Evolutionary conservation across 2,113 vertebrate species (phyloP).

Genomic region (Plotosus lineatus): DNA sequence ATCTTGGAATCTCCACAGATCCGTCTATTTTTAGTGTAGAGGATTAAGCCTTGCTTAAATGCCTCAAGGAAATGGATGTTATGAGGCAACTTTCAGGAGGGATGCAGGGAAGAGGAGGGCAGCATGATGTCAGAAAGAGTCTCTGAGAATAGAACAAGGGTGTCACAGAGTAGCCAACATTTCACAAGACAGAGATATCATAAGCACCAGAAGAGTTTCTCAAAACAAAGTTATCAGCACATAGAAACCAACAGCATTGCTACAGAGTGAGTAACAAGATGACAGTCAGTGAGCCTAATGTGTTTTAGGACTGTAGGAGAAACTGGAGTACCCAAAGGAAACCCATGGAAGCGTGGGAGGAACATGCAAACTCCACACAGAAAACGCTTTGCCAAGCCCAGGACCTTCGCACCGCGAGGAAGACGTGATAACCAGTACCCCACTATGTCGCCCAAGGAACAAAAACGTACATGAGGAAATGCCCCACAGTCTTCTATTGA

Average conservation of each 20-base stretch:
- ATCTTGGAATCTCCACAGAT: constrained; percentile 11
- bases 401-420: too few relatives aligned
- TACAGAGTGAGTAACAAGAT: neutral
- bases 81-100: constrained; percentile 13
- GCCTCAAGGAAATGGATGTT: neutral
- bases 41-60: constrained; percentile 20
- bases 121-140: constrained; percentile 16
- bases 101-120: neutral
- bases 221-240: constrained; percentile 28
- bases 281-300: too few relatives aligned
- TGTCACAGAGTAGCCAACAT: constrained; percentile 39
- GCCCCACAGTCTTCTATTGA: neutral
- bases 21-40: constrained; percentile 15
- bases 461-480: neutral
- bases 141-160: constrained; percentile 16
- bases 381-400: too few relatives aligned
- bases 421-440: too few relatives aligned
- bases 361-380: too few relatives aligned
- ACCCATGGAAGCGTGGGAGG: too few relatives aligned
- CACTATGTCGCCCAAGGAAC: too few relatives aligned
- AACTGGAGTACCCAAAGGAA: too few relatives aligned
- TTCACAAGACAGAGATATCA: constrained; percentile 42
- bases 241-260: neutral
- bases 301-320: too few relatives aligned
- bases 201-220: constrained; percentile 22